Evolutionary conservation across 2,113 vertebrate species (phyloP).

Genomic region (Platichthys stellatus): DNA sequence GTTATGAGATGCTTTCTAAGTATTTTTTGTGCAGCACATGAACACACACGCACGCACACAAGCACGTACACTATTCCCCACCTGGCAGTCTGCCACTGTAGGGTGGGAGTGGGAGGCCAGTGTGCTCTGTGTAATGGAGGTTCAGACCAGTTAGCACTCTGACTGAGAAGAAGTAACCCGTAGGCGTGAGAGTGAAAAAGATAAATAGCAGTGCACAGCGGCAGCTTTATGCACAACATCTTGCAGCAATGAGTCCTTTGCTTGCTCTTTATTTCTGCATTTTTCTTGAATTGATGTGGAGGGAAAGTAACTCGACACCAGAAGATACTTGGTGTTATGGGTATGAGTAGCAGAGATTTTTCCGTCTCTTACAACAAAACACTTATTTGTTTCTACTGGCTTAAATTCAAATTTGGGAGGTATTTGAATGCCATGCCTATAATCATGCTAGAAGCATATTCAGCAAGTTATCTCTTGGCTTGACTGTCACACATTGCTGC

Average conservation of each 20-base stretch:
- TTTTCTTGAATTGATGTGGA: neutral
- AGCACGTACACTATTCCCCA: conserved; percentile 15
- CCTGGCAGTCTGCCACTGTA: conserved; percentile 46
- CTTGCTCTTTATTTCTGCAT: conserved; percentile 3
- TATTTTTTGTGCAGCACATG: conserved; percentile 33
- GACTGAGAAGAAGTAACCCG: conserved; percentile 53
- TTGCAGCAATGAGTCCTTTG: conserved; percentile 12
- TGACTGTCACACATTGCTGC: neutral
- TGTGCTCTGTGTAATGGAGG: conserved; percentile 54
- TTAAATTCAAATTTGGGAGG: neutral
- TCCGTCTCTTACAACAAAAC: neutral
- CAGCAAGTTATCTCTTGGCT: neutral
- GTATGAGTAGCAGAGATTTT: neutral
- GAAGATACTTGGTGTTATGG: neutral
- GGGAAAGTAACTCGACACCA: neutral
- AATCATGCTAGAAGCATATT: neutral
- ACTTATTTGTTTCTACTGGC: neutral
- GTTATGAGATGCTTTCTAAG: conserved; percentile 39
- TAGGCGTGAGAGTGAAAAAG: conserved; percentile 73
- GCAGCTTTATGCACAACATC: conserved; percentile 19
- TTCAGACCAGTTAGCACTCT: conserved; percentile 55
- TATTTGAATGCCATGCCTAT: neutral
- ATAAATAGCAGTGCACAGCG: conserved; percentile 50
- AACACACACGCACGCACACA: neutral
- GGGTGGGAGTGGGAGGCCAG: conserved; percentile 54